A percentile compares a stretch with the other conserved stretches of the same genome.
Evolutionary conservation across 2,113 vertebrate species (phyloP).

Genomic region (Lepidothrix coronata): DNA sequence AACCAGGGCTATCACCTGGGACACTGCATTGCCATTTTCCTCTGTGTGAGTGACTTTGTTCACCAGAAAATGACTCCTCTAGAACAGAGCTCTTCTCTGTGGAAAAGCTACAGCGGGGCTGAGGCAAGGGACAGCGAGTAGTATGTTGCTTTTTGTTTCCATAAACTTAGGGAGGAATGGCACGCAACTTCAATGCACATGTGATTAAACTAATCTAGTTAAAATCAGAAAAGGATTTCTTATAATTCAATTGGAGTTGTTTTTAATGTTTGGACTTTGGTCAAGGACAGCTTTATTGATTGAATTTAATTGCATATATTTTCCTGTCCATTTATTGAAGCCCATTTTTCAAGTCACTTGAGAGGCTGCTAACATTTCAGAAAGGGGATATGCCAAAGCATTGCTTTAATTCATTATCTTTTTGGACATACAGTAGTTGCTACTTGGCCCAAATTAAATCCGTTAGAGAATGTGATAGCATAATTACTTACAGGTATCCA

Average conservation of each 20-base stretch:
- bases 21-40: not conserved
- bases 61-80: not conserved
- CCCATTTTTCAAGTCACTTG: slow-evolving; percentile 74
- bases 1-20: not conserved
- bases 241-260: slow-evolving; percentile 74
- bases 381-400: slow-evolving; percentile 75
- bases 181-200: slow-evolving; percentile 16
- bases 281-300: slow-evolving; percentile 79
- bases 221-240: slow-evolving; percentile 72
- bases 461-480: slow-evolving; percentile 74
- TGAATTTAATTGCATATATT: slow-evolving; percentile 78
- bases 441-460: slow-evolving; percentile 76
- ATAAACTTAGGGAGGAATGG: slow-evolving; percentile 35
- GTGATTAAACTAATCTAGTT: slow-evolving; percentile 71
- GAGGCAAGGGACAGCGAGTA: not conserved
- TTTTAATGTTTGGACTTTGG: slow-evolving; percentile 73
- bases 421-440: slow-evolving; percentile 72
- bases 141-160: not conserved
- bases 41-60: not conserved
- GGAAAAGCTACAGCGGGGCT: not conserved
- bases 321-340: slow-evolving; percentile 74
- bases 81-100: not conserved
- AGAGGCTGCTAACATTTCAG: slow-evolving; percentile 77
- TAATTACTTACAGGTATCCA: slow-evolving; percentile 78
- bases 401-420: slow-evolving; percentile 83